Base-by-base conservation (phyloP, 2,797 vertebrate species). In the Microctenopoma stevenorrisi region DNA sequence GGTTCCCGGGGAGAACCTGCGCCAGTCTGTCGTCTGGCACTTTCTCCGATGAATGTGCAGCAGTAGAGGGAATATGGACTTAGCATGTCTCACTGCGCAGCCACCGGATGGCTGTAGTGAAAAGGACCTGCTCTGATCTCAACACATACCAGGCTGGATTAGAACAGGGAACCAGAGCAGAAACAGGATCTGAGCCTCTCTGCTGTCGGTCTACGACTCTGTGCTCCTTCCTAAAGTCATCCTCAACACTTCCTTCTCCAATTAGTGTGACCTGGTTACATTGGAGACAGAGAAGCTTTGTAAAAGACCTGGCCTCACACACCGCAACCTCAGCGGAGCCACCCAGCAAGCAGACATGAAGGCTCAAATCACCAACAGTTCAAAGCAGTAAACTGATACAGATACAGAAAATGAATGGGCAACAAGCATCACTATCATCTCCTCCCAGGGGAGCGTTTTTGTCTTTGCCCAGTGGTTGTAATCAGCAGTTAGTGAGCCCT, bases 221-320 rank as follows among this genome's bases (percentile, higher is more conserved):
- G 64, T 46, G 42, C 87, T 83, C 72, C 65, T 76, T 84, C 82
- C 81, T 55, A 74, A 85, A 92, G 86, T 71, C 76, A 93, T 88
- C 81, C 86, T 77, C 67, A 77, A 79, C 81, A 90, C 88, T 93
- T 91, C 88, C 91, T 84, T 59, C 84, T 87, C 81, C 91, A 91
- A 94, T 94, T 93, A 93, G 85, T 73, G 76, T 84, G 90, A 94
- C 90, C 92, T 93, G 91, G 90, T 91, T 92, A 76, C 64, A 22
- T 52, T 72, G 55, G 35, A 75, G 79, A 76, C 59, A 14, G 59
- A 62, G 64, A 44, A 68, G 81, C 81, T 66, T 68, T 72, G 79
- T 85, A 85, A 88, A 91, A 88, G 86, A 81, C 61, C 51, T 13
- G 43, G 56, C 76, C 72, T 59, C 56, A 40, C 40, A 54, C 71